Evolutionary conservation across 2,797 vertebrate genomes (phyloP).

Genomic region (Gobio occitaniae): DNA sequence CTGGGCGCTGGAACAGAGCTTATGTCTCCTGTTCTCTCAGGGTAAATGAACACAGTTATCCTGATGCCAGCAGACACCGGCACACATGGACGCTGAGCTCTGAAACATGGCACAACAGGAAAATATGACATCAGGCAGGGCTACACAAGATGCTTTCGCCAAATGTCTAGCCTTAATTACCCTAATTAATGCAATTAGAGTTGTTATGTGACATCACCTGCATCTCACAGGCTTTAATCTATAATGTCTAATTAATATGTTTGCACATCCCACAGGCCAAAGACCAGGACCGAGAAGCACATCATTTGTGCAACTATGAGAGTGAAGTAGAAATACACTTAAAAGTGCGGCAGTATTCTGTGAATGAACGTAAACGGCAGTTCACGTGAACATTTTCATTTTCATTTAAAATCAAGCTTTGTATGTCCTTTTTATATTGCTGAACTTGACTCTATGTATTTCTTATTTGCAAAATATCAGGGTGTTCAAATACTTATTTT

Average conservation of each 20-base stretch:
- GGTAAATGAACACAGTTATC: slow-evolving; percentile 41
- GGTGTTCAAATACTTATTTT: too few relatives aligned
- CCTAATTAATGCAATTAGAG: slow-evolving; percentile 83
- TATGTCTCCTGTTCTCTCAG: slow-evolving; percentile 40
- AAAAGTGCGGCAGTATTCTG: neutral
- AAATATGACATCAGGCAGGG: slow-evolving; percentile 54
- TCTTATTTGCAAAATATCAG: too few relatives aligned
- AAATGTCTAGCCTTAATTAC: slow-evolving; percentile 82
- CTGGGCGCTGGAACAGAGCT: slow-evolving; percentile 15
- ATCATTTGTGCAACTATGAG: slow-evolving; percentile 13
- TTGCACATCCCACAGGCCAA: slow-evolving; percentile 32
- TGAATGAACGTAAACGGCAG: neutral
- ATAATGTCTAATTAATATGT: slow-evolving; percentile 28
- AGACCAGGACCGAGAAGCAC: neutral
- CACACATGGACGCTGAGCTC: slow-evolving; percentile 43
- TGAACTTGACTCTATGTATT: neutral
- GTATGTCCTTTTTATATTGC: neutral
- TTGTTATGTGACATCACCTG: slow-evolving; percentile 79
- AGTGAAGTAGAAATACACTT: neutral
- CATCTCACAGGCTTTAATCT: slow-evolving; percentile 62
- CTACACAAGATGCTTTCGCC: slow-evolving; percentile 60
- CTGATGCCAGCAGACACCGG: slow-evolving; percentile 51
- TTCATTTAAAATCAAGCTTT: neutral
- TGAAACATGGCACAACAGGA: slow-evolving; percentile 53
- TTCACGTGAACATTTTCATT: neutral